Percentiles rank a stretch among this genome's conserved stretches.
Conservation (phyloP, 1,140 invertebrate species). For the Zophobas morio region DNA sequence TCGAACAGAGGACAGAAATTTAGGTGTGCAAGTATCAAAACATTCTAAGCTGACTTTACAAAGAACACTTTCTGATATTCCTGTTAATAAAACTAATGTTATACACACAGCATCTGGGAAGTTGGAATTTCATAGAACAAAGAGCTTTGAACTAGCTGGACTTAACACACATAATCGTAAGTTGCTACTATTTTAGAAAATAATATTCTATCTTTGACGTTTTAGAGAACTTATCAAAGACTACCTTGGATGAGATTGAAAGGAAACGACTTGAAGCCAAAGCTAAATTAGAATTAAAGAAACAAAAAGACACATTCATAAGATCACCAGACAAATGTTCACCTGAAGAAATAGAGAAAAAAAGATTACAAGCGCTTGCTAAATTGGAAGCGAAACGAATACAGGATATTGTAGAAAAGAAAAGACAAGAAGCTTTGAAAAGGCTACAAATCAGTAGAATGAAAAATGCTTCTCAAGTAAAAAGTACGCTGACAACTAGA, state of each 20-base stretch:
- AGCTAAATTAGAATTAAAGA: constrained; percentile 62
- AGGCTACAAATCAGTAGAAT: constrained; percentile 55
- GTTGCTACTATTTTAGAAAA: neutral
- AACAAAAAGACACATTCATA: constrained; percentile 45
- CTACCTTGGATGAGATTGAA: constrained; percentile 60
- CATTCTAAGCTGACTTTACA: constrained; percentile 46
- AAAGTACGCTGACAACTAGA: constrained; percentile 53
- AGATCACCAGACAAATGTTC: neutral
- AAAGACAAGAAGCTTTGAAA: constrained; percentile 62
- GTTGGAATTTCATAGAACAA: constrained; percentile 57
- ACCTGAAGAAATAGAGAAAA: constrained; percentile 63
- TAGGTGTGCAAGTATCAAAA: neutral
- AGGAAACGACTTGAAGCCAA: constrained; percentile 62
- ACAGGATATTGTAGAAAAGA: constrained; percentile 62
- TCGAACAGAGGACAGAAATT: too few species aligned
- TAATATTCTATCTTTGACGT: constrained; percentile 18
- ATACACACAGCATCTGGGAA: constrained; percentile 51
- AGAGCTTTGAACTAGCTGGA: constrained; percentile 58
- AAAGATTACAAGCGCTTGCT: constrained; percentile 62
- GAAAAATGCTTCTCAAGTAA: constrained; percentile 49
- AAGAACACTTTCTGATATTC: constrained; percentile 35
- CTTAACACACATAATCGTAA: neutral
- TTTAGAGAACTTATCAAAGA: constrained; percentile 7
- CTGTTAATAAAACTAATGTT: constrained; percentile 46
- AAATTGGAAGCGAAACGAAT: constrained; percentile 62